Evolutionary conservation across 2,797 vertebrate genomes (phyloP), one percentile per base, ranked within the genome.

Genomic region (Linurgus olivaceus): DNA sequence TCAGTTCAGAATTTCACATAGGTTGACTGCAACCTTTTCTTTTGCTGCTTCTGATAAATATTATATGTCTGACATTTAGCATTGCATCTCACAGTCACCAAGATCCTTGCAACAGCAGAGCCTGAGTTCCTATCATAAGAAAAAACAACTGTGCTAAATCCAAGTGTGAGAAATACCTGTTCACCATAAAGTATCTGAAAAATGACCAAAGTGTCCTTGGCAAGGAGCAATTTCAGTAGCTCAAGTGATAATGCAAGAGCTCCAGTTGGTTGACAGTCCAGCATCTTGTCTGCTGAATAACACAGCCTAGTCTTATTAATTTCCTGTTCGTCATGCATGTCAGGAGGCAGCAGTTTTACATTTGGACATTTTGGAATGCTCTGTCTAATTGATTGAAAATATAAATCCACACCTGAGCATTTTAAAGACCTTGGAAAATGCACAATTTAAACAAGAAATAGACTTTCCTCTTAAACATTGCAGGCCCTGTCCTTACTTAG

Each of bases 1-100:
- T 93, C 74, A 24, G 31, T 62, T 90, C 79, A 59, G 68, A 63
- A 45, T 72, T 90, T 83, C 86, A 51, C 1, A 0, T 23, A 45
- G 68, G 12, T 24, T 38, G 45, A 40, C 52, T 71, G 37, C 76
- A 95, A 88, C 68, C 68, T 89, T 95, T 94, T 87, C 26, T 75
- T 67, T 50, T 61, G 76, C 45, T 88, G 19, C 37, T 74, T 86
- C 26, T 93, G 40, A 92, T 92, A 95, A 92, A 90, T 95, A 86
- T 86, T 93, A 29, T 45, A 92, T 86, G n/a, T 35, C 76, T 95
- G 93, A 92, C 86, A 94, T 94, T 96, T 92, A 74, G 65, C 50
- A 47, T 84, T 71, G 48, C 12, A 28, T 71, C 88, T 92, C 62
- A 28, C 37, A 45, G 23, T 74, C 42, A 71, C 82, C 7, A 51